Conservation (phyloP, 35 echinoderm and acorn worm species). For the Diadema setosum region DNA sequence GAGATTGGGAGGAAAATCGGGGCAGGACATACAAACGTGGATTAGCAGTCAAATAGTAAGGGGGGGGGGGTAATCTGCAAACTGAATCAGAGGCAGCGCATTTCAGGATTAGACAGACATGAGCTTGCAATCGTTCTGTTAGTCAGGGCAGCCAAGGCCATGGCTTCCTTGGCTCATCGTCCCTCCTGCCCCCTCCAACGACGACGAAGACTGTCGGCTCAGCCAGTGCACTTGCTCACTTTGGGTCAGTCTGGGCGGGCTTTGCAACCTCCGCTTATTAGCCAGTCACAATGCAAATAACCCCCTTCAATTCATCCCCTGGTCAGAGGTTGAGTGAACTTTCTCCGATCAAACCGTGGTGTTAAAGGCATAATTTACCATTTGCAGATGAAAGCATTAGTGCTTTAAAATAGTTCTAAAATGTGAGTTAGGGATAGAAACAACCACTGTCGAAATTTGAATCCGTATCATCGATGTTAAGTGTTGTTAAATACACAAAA, state of each 20-base stretch:
- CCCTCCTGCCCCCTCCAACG: not conserved
- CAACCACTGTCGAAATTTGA: no score
- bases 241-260: not conserved
- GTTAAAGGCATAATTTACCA: no score
- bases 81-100: not conserved
- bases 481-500: no score
- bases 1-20: not conserved
- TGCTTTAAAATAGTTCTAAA: no score
- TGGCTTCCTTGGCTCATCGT: not conserved
- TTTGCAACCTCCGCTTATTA: not conserved
- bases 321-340: slow-evolving; percentile 19
- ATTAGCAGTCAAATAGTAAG: not conserved
- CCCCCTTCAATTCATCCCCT: slow-evolving; percentile 8
- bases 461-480: no score
- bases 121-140: not conserved
- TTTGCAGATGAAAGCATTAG: no score
- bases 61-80: not conserved
- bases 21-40: not conserved
- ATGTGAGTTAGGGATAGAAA: no score
- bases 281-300: slow-evolving; percentile 19
- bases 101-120: not conserved
- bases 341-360: not conserved
- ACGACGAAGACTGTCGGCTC: no score
- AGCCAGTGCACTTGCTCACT: not conserved
- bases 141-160: not conserved